Conservation (phyloP, 2,113 vertebrate genomes). For the Felis catus region DNA sequence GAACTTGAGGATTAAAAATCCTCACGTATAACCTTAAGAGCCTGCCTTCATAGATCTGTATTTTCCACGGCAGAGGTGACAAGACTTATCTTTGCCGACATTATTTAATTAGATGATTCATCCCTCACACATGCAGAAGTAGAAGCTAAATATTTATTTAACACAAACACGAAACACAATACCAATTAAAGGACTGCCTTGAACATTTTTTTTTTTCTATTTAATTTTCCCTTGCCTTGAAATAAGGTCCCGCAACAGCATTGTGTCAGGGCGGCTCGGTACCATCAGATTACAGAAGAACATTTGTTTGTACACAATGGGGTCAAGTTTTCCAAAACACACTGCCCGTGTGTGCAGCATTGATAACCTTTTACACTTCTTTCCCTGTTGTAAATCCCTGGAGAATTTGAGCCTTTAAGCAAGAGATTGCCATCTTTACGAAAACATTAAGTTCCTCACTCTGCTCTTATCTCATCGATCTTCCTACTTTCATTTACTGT, state of each 20-base stretch:
- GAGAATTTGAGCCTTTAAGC: conserved; percentile 57
- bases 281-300: conserved; percentile 71
- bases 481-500: background rate
- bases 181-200: conserved; percentile 61
- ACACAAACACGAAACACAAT: conserved; percentile 69
- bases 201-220: conserved; percentile 24
- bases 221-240: conserved; percentile 72
- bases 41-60: background rate
- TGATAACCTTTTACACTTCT: conserved; percentile 75
- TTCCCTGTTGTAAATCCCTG: conserved; percentile 45
- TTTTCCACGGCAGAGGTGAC: background rate
- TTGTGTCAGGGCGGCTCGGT: conserved; percentile 50
- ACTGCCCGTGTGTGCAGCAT: conserved; percentile 52
- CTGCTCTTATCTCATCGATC: conserved; percentile 57
- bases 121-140: conserved; percentile 44
- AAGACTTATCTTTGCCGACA: conserved; percentile 55
- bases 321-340: conserved; percentile 74
- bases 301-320: conserved; percentile 81
- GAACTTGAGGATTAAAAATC: background rate
- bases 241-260: conserved; percentile 35
- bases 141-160: conserved; percentile 73
- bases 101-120: conserved; percentile 64
- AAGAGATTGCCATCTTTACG: conserved; percentile 64
- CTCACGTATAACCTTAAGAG: background rate
- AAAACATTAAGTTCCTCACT: conserved; percentile 71